Conservation (phyloP, 2,113 vertebrate genomes). For the Nothocercus nigrocapillus region DNA sequence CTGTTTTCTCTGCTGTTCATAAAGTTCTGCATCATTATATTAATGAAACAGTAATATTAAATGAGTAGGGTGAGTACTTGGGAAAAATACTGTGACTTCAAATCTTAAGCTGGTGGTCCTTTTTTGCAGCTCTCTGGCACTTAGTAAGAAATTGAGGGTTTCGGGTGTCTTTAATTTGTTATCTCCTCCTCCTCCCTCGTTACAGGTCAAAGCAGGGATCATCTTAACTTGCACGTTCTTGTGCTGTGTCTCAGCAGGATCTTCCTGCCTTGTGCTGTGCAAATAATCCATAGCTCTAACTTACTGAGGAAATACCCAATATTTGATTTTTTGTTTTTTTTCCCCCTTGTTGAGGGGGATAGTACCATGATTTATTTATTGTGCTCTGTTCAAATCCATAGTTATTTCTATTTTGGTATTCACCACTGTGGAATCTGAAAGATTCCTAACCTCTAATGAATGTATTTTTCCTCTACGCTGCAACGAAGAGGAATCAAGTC, state of each 20-base stretch:
- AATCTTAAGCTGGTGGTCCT: too few relatives aligned
- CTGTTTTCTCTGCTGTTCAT: not conserved
- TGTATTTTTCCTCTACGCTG: constrained; percentile 8
- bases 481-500: constrained; percentile 42
- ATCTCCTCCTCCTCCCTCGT: not conserved
- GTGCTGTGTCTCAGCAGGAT: not conserved
- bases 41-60: accelerated
- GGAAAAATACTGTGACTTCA: too few relatives aligned
- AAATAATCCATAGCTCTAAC: not conserved
- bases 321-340: not conserved
- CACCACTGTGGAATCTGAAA: constrained; percentile 33
- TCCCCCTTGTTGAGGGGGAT: not conserved
- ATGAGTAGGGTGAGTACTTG: too few relatives aligned
- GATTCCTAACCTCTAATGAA: constrained; percentile 48
- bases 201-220: not conserved
- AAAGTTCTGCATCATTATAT: not conserved
- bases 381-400: not conserved
- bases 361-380: constrained; percentile 38
- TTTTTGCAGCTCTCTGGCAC: too few relatives aligned
- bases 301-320: not conserved
- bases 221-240: not conserved
- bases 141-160: not conserved
- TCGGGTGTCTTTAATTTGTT: not conserved
- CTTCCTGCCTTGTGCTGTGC: not conserved
- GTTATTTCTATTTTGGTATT: constrained; percentile 52